Conservation (phyloP, 2,113 vertebrate genomes). For the Rana temporaria region DNA sequence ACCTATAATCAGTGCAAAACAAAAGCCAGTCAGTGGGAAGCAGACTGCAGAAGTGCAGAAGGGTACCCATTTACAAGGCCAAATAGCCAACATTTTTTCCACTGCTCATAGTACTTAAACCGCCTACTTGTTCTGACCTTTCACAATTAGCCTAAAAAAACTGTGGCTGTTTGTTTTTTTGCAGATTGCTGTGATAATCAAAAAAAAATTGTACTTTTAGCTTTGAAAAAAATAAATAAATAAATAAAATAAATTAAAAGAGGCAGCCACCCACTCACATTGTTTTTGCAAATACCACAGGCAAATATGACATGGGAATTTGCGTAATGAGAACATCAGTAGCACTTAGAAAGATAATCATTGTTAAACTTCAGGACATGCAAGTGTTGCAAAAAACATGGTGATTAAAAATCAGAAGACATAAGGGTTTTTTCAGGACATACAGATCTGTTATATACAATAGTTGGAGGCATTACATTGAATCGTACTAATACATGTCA, state of each 20-base stretch:
- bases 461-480: no score
- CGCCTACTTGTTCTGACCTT: constrained; percentile 45
- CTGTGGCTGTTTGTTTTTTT: not conserved
- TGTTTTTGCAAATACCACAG: constrained; percentile 2
- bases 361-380: not conserved
- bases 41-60: not conserved
- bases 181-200: constrained; percentile 20
- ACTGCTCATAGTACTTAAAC: not conserved
- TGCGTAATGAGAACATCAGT: not conserved
- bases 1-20: constrained; percentile 73
- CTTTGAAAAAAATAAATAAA: no score
- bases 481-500: no score
- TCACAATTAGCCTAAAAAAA: constrained; percentile 32
- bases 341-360: not conserved
- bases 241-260: constrained; percentile 20
- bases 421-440: no score
- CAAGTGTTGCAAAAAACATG: no score
- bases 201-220: constrained; percentile 15
- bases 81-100: constrained; percentile 16
- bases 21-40: constrained; percentile 26
- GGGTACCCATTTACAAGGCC: constrained; percentile 11
- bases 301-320: constrained; percentile 23
- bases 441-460: no score
- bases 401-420: no score
- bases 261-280: constrained; percentile 11